Percentiles rank a stretch among this genome's conserved stretches.
Conservation (phyloP, 1,140 invertebrate species). For the Drosophila sproati region DNA sequence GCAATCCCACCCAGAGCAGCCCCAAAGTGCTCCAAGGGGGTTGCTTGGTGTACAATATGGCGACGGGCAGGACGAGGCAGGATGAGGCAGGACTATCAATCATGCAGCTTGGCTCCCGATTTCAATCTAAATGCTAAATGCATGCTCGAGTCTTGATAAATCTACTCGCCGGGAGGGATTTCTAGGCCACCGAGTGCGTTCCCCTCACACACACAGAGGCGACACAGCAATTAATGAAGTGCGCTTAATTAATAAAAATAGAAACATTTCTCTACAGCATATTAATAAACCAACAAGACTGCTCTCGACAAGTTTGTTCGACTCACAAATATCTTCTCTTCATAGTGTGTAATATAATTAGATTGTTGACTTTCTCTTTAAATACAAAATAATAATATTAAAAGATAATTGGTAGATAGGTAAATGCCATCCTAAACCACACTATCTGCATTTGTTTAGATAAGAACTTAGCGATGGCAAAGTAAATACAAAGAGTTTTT, state of each 20-base stretch:
- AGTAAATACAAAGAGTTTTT: no score
- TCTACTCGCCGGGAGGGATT: constrained; percentile 17
- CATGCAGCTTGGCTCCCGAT: constrained; percentile 51
- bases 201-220: neutral
- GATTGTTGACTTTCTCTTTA: no score
- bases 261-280: neutral
- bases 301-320: neutral
- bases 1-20: neutral
- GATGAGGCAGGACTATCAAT: constrained; percentile 55
- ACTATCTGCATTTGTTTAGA: no score
- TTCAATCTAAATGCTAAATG: constrained; percentile 59
- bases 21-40: constrained; percentile 9
- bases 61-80: neutral
- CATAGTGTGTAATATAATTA: neutral
- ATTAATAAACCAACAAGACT: constrained; percentile 1
- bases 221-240: constrained; percentile 54
- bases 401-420: neutral
- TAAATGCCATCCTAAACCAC: no score
- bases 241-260: constrained; percentile 58
- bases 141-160: constrained; percentile 47
- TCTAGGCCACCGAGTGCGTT: constrained; percentile 16
- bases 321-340: neutral
- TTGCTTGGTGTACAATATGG: constrained; percentile 17
- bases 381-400: neutral
- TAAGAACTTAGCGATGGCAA: no score